phyloP scores from a whole-genome alignment of 2,113 vertebrate genomes.

The Tonatia bakeri region DNA sequence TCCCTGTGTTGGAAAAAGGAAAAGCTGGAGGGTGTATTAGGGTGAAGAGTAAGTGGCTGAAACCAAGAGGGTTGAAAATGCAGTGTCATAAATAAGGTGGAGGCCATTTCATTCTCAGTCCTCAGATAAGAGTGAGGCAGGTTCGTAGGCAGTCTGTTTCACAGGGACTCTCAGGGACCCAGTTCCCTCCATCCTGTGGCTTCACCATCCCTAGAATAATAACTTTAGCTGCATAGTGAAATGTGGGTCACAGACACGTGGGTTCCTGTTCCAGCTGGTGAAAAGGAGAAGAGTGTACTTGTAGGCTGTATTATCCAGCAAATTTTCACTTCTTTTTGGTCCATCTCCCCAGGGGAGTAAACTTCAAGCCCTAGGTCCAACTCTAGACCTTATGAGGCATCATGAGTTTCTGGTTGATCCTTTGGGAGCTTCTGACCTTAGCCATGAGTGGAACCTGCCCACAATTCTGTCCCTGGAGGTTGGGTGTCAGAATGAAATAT shows the following conservation, averaged over 20 bases:
- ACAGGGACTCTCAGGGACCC: background rate
- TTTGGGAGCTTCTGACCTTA: background rate
- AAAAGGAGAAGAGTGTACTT: background rate
- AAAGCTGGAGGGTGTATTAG: background rate
- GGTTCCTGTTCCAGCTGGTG: background rate
- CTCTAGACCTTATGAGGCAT: background rate
- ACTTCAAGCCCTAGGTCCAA: background rate
- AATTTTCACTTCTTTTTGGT: background rate
- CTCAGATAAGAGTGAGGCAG: background rate
- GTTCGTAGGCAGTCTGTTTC: background rate
- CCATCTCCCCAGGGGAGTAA: background rate
- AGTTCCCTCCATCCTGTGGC: background rate
- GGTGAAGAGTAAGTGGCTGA: background rate
- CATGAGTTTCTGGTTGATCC: background rate
- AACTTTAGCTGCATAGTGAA: background rate
- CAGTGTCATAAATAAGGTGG: background rate
- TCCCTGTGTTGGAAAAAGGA: background rate
- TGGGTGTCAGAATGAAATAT: background rate
- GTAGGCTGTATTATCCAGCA: background rate
- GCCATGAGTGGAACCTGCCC: background rate
- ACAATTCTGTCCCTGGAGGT: background rate
- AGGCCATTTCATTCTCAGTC: background rate
- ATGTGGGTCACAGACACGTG: background rate
- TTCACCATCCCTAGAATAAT: background rate
- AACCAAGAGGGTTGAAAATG: background rate